Conservation (phyloP, 2,797 vertebrate species). For the Glossophaga mutica region DNA sequence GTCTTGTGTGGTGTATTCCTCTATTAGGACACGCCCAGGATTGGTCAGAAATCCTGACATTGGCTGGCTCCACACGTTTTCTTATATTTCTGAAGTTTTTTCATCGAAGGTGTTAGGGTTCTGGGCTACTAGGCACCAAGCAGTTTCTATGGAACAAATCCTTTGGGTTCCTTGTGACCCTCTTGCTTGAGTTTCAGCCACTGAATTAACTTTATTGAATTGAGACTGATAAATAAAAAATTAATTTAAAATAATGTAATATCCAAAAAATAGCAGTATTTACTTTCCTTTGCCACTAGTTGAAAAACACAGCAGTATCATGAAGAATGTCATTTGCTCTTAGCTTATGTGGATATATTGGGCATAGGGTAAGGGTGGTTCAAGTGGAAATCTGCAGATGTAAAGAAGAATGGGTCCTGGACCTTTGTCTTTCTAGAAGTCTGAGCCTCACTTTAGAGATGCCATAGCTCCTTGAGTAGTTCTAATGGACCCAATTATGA, state of each 20-base stretch:
- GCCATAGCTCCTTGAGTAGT: background rate
- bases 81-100: background rate
- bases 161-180: background rate
- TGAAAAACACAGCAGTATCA: background rate
- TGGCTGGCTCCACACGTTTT: background rate
- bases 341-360: background rate
- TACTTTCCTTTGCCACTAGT: background rate
- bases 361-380: too few relatives aligned
- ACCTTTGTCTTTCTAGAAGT: background rate
- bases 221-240: background rate
- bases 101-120: background rate
- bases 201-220: slow-evolving; percentile 26
- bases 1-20: background rate
- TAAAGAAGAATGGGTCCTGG: background rate
- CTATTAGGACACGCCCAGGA: background rate
- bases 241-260: background rate
- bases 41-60: background rate
- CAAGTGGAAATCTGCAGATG: background rate
- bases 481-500: background rate
- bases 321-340: background rate
- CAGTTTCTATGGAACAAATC: background rate
- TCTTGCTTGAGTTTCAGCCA: background rate
- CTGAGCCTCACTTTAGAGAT: background rate
- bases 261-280: background rate
- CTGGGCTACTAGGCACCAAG: background rate